Percentiles rank a stretch among this genome's conserved stretches.
These are phyloP conservation scores for Siphamia tubifer DNA, from an alignment of 2,113 vertebrate species.

Conservation along the genomic window DNA sequence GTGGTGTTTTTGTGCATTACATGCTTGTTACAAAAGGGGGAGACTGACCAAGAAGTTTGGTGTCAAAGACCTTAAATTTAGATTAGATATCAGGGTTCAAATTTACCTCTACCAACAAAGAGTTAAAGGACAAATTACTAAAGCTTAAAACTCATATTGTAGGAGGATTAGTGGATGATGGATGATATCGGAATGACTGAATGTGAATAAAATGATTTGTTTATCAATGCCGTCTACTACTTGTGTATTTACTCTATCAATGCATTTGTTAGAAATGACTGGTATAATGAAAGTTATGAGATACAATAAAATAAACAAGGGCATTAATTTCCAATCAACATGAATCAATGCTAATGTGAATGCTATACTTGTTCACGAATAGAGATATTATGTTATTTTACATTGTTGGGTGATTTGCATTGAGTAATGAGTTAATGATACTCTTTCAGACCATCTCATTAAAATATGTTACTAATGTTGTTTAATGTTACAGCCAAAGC, in stretches of 20 bases:
- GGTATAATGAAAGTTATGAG: neutral
- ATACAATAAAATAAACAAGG: neutral
- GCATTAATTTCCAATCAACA: neutral
- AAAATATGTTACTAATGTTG: slow-evolving; percentile 1
- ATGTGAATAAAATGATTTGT: too few species aligned
- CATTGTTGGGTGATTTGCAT: slow-evolving; percentile 2
- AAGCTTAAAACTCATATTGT: too few species aligned
- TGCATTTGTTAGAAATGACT: neutral
- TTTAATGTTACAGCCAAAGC: neutral
- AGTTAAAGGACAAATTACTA: too few species aligned
- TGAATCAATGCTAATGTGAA: slow-evolving; percentile 3
- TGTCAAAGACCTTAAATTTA: too few species aligned
- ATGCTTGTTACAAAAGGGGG: too few species aligned
- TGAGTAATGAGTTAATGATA: slow-evolving; percentile 3
- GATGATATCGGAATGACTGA: too few species aligned
- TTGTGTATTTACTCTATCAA: neutral
- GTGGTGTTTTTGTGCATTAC: too few species aligned
- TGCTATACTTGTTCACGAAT: neutral
- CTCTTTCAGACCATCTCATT: neutral
- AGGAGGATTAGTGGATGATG: too few species aligned
- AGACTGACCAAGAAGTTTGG: too few species aligned
- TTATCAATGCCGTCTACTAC: too few species aligned
- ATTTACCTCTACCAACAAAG: too few species aligned
- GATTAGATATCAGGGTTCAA: too few species aligned
- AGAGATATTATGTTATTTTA: neutral